Evolutionary conservation across 2,113 vertebrate species (phyloP), one percentile per base, ranked within the genome.

Genomic region (Gymnorhina tibicen): DNA sequence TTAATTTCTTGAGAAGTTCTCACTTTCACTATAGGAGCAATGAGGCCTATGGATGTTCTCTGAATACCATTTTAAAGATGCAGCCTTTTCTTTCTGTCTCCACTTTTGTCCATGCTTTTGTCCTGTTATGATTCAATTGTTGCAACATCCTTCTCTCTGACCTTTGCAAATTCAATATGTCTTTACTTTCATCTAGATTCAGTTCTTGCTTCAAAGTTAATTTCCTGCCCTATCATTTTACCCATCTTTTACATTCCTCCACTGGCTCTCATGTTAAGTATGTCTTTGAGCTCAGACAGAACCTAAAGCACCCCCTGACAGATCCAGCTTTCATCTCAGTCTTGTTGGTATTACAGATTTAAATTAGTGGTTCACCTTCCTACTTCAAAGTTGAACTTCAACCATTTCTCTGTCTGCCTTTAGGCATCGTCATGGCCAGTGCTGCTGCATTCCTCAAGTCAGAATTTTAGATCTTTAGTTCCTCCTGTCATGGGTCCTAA

Each of bases 131-230:
- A 92, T 89, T 91, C 79, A 80, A 9, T 88, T 91, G 59, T 84
- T 94, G 18, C 24, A 86, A 80, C n/a, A 69, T 89, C 55, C 59
- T 88, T 92, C 53, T 79, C 35, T 88, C n/a, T 91, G 93, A 96
- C 86, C 91, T 96, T 92, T 91, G 42, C 26, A 80, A 95, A 94
- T 92, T 91, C 68, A 86, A 58, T 92, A 86, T 84, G 92, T 58
- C 32, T 89, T 86, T 73, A 64, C 55, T 80, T 30, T 87, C 41
- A 72, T 74, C 52, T 92, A 75, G 66, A 59, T 69, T 86, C 27
- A 44, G 49, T 72, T 92, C 72, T 92, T 91, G 17, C 63, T 88
- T 91, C 83, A 76, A 56, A 92, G 67, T 64, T 93, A 49, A 92
- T 93, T 83, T 91, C 72, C 49, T 93, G 30, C 35, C 30, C 27